Percentiles rank a stretch among this genome's conserved stretches.
These are phyloP conservation scores for Microplitis deprimator DNA, from an alignment of 2,888 invertebrate species.

Conservation along the genomic window DNA sequence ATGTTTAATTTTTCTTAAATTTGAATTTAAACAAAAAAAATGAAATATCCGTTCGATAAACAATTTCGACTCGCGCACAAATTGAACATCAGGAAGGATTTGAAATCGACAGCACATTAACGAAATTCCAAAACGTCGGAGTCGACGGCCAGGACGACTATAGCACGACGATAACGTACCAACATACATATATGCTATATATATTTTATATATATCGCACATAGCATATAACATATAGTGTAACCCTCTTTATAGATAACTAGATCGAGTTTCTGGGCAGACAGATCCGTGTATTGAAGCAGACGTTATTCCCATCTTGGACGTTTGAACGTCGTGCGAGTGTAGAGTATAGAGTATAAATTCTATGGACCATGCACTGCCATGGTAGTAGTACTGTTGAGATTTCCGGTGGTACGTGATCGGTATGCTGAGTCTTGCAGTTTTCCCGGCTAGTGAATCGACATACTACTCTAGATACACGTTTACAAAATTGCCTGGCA, in stretches of 20 bases:
- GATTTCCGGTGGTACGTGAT: constrained; percentile 63
- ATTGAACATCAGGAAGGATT: not conserved
- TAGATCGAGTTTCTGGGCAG: constrained; percentile 41
- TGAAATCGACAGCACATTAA: not conserved
- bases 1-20: no score
- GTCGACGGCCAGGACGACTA: not conserved
- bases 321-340: constrained; percentile 39
- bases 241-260: constrained; percentile 44
- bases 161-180: not conserved
- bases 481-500: not conserved
- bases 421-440: constrained; percentile 50
- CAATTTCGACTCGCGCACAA: not conserved
- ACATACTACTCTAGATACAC: constrained; percentile 48
- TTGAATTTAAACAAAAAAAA: not conserved
- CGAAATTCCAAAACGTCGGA: not conserved
- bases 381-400: constrained; percentile 48
- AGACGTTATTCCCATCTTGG: constrained; percentile 49
- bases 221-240: not conserved
- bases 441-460: constrained; percentile 42
- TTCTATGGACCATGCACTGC: constrained; percentile 29
- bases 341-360: not conserved
- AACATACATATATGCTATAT: not conserved
- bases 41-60: not conserved
- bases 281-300: constrained; percentile 42
- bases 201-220: not conserved